Evolutionary conservation across 2,113 vertebrate species (phyloP).

Genomic region (Xyrauchen texanus): DNA sequence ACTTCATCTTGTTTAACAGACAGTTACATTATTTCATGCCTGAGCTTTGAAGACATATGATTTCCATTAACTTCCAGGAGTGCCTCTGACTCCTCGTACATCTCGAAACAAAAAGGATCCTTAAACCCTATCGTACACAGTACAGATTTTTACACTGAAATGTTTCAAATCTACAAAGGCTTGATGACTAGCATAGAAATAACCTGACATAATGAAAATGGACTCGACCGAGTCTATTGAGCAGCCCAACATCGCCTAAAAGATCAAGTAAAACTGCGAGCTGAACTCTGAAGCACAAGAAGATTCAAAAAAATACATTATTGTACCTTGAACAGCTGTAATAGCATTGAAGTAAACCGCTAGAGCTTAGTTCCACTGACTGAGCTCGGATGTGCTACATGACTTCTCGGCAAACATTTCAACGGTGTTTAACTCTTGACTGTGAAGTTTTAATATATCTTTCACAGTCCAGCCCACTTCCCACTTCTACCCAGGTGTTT

Average conservation of each 20-base stretch:
- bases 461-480: constrained; percentile 65
- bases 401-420: background rate
- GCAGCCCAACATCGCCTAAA: background rate
- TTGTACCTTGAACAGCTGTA: constrained; percentile 17
- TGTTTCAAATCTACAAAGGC: background rate
- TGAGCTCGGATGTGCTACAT: constrained; percentile 15
- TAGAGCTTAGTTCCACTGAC: background rate
- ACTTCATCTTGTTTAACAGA: background rate
- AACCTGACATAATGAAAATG: background rate
- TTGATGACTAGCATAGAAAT: background rate
- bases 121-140: background rate
- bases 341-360: background rate
- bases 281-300: background rate
- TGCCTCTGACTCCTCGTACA: constrained; percentile 50
- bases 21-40: background rate
- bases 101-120: constrained; percentile 1
- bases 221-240: too few relatives aligned
- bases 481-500: constrained; percentile 63
- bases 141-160: too few relatives aligned
- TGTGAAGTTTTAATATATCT: constrained; percentile 34
- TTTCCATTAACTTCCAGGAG: constrained; percentile 61
- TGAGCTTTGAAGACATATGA: constrained; percentile 67
- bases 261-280: background rate
- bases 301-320: background rate
- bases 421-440: constrained; percentile 32